These are phyloP conservation scores for Cephus runcator DNA, from an alignment of 2,888 invertebrate genomes.

Conservation along the genomic window DNA sequence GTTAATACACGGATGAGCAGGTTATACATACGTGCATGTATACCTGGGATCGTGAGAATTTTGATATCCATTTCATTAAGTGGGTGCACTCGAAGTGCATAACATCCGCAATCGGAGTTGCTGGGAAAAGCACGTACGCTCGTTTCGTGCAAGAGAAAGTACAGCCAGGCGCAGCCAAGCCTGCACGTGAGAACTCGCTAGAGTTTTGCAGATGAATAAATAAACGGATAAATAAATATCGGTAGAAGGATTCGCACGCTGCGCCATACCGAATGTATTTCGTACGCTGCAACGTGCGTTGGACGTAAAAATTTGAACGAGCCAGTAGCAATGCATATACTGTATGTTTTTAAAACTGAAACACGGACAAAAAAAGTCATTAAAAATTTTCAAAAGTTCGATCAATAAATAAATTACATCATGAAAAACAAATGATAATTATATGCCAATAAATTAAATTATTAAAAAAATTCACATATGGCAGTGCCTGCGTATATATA, in stretches of 20 bases:
- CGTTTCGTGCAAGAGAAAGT: not conserved
- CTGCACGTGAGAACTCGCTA: not conserved
- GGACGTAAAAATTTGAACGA: not conserved
- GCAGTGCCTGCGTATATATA: no score
- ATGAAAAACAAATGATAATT: not conserved
- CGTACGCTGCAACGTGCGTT: not conserved
- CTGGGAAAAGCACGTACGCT: not conserved
- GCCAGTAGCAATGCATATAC: not conserved
- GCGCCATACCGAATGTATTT: not conserved
- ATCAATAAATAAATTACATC: not conserved
- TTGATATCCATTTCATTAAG: not conserved
- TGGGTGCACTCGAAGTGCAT: not conserved
- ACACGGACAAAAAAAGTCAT: not conserved
- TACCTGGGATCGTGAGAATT: not conserved
- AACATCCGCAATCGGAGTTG: not conserved
- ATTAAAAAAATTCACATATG: not conserved
- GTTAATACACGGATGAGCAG: not conserved
- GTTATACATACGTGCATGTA: not conserved
- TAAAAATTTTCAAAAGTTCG: no score
- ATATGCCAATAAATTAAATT: not conserved
- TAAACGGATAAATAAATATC: constrained; percentile 3
- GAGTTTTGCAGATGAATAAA: not conserved
- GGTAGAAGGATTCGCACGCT: not conserved
- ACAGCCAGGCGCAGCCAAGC: not conserved
- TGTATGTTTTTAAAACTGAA: not conserved